Base-by-base conservation (phyloP, 2,113 vertebrate genomes). In the Telmatochromis sp. region DNA sequence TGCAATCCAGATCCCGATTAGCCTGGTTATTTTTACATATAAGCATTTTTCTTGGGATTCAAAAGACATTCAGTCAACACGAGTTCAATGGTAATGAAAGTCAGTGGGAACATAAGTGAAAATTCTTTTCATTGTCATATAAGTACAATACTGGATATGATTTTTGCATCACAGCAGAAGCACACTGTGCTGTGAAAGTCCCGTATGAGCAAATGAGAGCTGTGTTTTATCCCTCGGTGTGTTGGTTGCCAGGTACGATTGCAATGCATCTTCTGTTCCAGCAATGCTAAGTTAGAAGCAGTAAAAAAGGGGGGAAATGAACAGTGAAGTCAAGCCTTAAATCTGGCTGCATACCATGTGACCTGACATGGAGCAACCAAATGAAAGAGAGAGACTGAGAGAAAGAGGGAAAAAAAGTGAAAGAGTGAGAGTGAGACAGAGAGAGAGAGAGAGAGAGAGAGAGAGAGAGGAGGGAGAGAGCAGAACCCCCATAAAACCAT, bases 401-500 rank as follows among this genome's bases (percentile, higher is more conserved):
- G 53, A 81, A 23, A 58, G 21, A 82, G 37, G 31, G 31, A 5
- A 87, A 17, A 87, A 19, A 78, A 60, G 58, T 63, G 58, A 63
- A 35, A 63, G 58, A 63, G 58, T 60, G 57, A 60, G 57, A 35
- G 54, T 85, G 90, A 93, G 57, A 60, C 26, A 89, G 82, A 87
- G 31, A 58, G 70, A 60, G 23, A 60, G 23, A 26, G 35, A 54
- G 82, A 70, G 80, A 89, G 51, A 89, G 49, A 85, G 83, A 31
- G 87, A 81, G 80, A 85, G 54, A 85, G 86, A 87, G 87, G 85
- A 81, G 88, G 89, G 92, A 89, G 92, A 92, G 91, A 89, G 92
- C 87, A 84, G 88, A 93, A 93, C 90, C 92, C 93, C 92, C 90
- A 94, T 94, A 95, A 95, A 96, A 95, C 94, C 94, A 95, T 96